Evolutionary conservation across 2,113 vertebrate genomes (phyloP).

Genomic region (Malurus cyaneus): DNA sequence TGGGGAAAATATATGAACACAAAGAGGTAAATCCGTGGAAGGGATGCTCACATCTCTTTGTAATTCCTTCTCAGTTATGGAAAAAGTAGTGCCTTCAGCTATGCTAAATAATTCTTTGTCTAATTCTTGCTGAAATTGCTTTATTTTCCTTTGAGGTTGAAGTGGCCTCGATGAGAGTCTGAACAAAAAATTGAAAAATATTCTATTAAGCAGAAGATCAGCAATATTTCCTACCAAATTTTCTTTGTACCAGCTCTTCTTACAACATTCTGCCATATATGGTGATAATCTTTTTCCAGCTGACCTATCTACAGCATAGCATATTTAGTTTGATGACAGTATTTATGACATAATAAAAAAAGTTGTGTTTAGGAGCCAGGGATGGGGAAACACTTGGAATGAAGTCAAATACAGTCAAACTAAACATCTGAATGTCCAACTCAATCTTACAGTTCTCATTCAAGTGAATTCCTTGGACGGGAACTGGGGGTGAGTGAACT

Average conservation of each 20-base stretch:
- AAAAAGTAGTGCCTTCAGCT: background rate
- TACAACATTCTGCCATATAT: background rate
- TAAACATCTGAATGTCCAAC: slow-evolving; percentile 16
- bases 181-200: background rate
- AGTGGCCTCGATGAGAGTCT: background rate
- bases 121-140: slow-evolving; percentile 5
- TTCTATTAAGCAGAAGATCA: background rate
- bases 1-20: background rate
- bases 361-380: background rate
- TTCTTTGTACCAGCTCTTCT: background rate
- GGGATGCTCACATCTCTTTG: background rate
- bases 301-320: background rate
- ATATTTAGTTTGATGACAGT: slow-evolving; percentile 7
- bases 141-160: background rate
- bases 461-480: background rate
- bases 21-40: background rate
- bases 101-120: slow-evolving; percentile 6
- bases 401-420: background rate
- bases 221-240: background rate
- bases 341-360: slow-evolving; percentile 41
- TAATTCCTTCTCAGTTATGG: background rate
- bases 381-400: slow-evolving; percentile 41
- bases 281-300: slow-evolving; percentile 15
- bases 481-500: background rate
- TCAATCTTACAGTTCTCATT: background rate